Conservation (phyloP, 2,113 vertebrate species). For the Dipodomys ordii region DNA sequence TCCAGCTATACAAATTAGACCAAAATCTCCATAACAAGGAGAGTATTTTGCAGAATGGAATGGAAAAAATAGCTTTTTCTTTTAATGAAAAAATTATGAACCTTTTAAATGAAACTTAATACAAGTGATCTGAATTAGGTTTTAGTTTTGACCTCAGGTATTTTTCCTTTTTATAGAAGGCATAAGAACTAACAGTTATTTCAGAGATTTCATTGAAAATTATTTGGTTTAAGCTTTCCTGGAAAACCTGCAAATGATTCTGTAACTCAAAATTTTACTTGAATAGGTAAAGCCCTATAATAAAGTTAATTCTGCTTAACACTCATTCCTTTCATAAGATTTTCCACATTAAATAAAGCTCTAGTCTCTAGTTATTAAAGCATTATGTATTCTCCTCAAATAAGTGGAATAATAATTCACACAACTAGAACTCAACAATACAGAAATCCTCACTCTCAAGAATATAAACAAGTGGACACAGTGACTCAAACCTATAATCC, state of each 20-base stretch:
- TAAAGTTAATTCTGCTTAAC: constrained; percentile 51
- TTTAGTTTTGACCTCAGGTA: constrained; percentile 80
- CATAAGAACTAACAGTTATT: constrained; percentile 75
- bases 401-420: constrained; percentile 5
- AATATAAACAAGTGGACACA: not conserved
- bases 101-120: constrained; percentile 81
- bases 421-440: constrained; percentile 7
- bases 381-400: constrained; percentile 33
- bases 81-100: constrained; percentile 83
- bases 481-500: too few species aligned
- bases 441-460: not conserved
- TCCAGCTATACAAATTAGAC: constrained; percentile 79
- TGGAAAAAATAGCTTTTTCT: constrained; percentile 78
- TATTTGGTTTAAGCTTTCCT: constrained; percentile 63
- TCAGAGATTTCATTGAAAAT: constrained; percentile 79
- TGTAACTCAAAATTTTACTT: constrained; percentile 65
- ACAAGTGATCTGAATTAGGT: constrained; percentile 84
- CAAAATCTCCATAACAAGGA: constrained; percentile 78
- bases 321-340: constrained; percentile 27
- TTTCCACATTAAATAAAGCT: constrained; percentile 55
- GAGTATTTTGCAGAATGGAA: constrained; percentile 79
- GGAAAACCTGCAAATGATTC: constrained; percentile 71
- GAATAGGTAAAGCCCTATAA: constrained; percentile 53
- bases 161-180: constrained; percentile 75
- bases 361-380: constrained; percentile 56